These are phyloP conservation scores for Sinocyclocheilus maitianheensis DNA, from an alignment of 2,113 vertebrate species.

Conservation along the genomic window DNA sequence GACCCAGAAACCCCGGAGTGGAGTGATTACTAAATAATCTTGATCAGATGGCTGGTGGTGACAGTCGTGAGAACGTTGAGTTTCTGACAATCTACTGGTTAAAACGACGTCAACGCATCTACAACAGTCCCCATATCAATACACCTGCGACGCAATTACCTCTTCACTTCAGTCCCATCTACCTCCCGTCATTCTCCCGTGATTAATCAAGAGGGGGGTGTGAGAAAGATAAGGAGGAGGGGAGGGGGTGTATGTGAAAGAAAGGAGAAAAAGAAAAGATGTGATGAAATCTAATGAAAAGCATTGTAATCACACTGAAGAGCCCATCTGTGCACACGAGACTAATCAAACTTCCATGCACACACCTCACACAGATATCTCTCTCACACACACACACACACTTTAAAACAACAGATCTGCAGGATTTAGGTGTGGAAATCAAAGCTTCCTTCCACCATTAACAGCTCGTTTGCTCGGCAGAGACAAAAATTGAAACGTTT, in stretches of 20 bases:
- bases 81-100: not conserved
- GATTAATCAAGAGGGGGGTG: conserved; percentile 34
- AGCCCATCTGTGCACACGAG: conserved; percentile 48
- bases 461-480: not conserved
- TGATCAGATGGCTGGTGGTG: not conserved
- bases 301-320: conserved; percentile 54
- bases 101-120: not conserved
- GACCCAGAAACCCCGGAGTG: not conserved
- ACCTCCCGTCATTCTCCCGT: conserved; percentile 30
- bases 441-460: conserved; percentile 6
- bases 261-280: conserved; percentile 21
- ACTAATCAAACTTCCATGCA: conserved; percentile 46
- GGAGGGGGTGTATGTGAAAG: not conserved
- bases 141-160: conserved; percentile 48
- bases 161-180: conserved; percentile 15
- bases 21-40: not conserved
- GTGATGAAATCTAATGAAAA: conserved; percentile 58
- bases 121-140: not conserved
- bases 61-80: not conserved
- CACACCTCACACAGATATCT: conserved; percentile 18
- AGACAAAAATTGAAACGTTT: not conserved
- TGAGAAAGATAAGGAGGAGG: not conserved
- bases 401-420: not conserved
- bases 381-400: not conserved
- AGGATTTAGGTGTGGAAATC: conserved; percentile 15